Base-by-base conservation (phyloP, 1,140 invertebrate species). In the Conus ventricosus region DNA sequence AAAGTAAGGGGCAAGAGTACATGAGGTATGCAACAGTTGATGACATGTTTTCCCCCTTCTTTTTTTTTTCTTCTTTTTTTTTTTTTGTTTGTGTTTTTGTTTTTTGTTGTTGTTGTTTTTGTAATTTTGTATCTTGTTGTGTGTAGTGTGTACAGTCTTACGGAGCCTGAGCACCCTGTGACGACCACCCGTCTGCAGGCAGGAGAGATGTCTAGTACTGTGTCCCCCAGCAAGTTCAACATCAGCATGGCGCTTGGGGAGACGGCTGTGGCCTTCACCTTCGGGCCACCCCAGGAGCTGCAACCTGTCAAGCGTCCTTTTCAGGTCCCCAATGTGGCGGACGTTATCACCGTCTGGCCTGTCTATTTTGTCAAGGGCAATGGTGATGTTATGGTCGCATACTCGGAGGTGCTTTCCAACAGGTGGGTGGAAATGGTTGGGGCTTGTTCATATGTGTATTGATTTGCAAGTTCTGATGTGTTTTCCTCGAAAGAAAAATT, bases 261-360 rank as follows among this genome's bases (percentile, higher is more conserved):
- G 90, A 96, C 96, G 0, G 97, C 97, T 0, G 97, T 98, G 5
- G 97, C 97, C 93, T 98, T 99, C 95, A 97, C 98, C 92, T 97
- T 98, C 91, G 96, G 96, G 0, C 96, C 97, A 0, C 96, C 97
- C 1, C 80, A 94, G 11, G 87, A 92, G 81, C 75, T 95, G 25
- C 71, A 90, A 51, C 89, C 88, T 17, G 91, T 91, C 75, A 84
- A 82, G 25, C 89, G 87, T 11, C 78, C 88, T 67, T 71, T 89
- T 51, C 27, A 54, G 63, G 75, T 53, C 86, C 78, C 67, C 53
- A 23, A 8, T 78, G 10, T 87, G 67, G 60, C 17, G 55, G 51
- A 84, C 53, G 53, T 87, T 53, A 78, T 89, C 15, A 80, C 96
- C 10, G 95, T 97, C 8, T 98, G 97, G 96, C 97, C 97, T 0